phyloP scores from a whole-genome alignment of 2,888 invertebrate species.

The Cantharis flavilabris region DNA sequence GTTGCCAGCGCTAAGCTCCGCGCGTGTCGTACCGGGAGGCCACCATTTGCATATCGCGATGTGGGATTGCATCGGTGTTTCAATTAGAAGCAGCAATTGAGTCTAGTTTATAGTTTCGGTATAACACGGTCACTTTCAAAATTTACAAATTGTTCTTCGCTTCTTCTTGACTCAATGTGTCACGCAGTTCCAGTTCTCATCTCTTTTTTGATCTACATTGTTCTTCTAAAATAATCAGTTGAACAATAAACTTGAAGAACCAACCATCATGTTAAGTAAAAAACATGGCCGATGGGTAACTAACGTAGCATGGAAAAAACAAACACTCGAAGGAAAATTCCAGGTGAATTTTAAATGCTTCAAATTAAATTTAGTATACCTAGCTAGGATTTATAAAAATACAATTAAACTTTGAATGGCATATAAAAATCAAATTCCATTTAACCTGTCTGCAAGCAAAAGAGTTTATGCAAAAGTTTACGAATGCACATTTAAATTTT shows the following conservation, averaged over 20 bases:
- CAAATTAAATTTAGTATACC: not conserved
- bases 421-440: not conserved
- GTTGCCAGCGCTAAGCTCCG: slow-evolving; percentile 32
- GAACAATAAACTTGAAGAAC: not conserved
- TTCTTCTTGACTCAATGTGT: too few species aligned
- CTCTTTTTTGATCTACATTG: too few species aligned
- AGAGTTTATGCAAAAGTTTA: not conserved
- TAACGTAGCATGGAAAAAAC: not conserved
- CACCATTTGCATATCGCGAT: slow-evolving; percentile 43
- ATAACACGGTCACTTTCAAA: not conserved
- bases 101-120: slow-evolving; percentile 19
- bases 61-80: slow-evolving; percentile 37
- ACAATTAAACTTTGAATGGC: not conserved
- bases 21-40: slow-evolving; percentile 39
- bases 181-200: too few species aligned
- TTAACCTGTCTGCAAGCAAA: not conserved
- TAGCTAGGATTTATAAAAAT: not conserved
- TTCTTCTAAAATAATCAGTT: too few species aligned
- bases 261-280: not conserved
- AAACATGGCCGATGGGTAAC: not conserved
- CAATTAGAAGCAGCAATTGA: slow-evolving; percentile 35
- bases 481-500: not conserved
- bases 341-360: not conserved
- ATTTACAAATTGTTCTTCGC: not conserved
- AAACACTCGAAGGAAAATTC: not conserved